Base-by-base conservation (phyloP, 2,888 invertebrate genomes). In the Acronicta psi region DNA sequence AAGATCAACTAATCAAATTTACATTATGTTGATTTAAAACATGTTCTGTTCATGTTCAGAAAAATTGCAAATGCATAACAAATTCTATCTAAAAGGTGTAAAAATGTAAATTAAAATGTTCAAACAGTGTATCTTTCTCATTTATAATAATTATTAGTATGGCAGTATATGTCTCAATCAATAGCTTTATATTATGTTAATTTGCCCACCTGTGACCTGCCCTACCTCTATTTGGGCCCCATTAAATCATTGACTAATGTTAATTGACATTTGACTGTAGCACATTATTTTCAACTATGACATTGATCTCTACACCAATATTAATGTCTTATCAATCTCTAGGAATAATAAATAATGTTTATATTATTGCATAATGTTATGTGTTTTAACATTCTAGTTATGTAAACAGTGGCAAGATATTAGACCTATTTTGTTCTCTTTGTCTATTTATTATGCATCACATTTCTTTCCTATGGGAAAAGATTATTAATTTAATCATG, bases 321-420 rank as follows among this genome's bases (percentile, higher is more conserved):
- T 20, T 31, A 40, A 13, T 52, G 14, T 46, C 23, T 44, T 18
- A 13, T 17, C 46, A 52, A 45, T 52, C 14, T 46, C 25, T 43
- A 34, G 45, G 43, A 52, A 51, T 65, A 49, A 68, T 49, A 0
- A 49, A 68, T 49, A 0, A 52, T 49, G 44, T 65, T 54, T 43
- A 42, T 25, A 54, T 9, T 8, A 49, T 67, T 60, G 18, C 47
- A 54, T 60, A 57, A 67, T 60, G 17, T 67, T 66, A 43, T 54
- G 73, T 41, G 41, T 59, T 20, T 18, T 0, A 1, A 52, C 5
- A 38, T 14, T 44, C 43, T 8, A 43, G 31, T 54, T 58, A 71
- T 54, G 43, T 71, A 65, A 68, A 58, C 66, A 63, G 13, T 8
- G 17, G 34, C 1, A 13, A 47, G 41, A 71, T 37, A 1, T 41